A percentile compares a stretch with the other conserved stretches of the same genome.
Evolutionary conservation across 2,888 invertebrate species (phyloP).

Genomic region (Yponomeuta plumbellus): DNA sequence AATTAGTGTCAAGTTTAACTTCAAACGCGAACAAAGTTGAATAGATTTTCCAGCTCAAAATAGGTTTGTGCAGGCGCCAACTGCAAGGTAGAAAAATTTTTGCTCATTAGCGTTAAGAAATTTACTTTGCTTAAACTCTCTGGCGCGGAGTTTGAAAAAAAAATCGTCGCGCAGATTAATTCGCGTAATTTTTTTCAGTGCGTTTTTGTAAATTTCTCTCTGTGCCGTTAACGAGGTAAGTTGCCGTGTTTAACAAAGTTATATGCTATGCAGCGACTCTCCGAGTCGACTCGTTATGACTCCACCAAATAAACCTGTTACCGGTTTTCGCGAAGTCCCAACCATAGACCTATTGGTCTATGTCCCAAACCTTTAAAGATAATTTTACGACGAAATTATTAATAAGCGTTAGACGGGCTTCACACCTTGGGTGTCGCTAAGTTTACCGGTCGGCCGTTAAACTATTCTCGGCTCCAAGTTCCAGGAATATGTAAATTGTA

Average conservation of each 20-base stretch:
- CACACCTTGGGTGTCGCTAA: neutral
- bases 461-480: neutral
- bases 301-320: slow-evolving; percentile 36
- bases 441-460: neutral
- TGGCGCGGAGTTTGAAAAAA: slow-evolving; percentile 35
- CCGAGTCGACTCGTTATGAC: slow-evolving; percentile 5
- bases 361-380: slow-evolving; percentile 37
- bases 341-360: no score
- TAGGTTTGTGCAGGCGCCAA: neutral
- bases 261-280: slow-evolving; percentile 48
- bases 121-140: slow-evolving; percentile 38
- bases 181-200: slow-evolving; percentile 37
- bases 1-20: slow-evolving; percentile 3
- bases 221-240: slow-evolving; percentile 63
- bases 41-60: neutral
- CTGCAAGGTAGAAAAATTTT: slow-evolving; percentile 26
- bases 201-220: slow-evolving; percentile 50
- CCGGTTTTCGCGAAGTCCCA: slow-evolving; percentile 48
- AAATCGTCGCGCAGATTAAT: slow-evolving; percentile 46
- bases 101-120: slow-evolving; percentile 57
- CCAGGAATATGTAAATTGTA: slow-evolving; percentile 56
- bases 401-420: neutral
- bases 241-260: slow-evolving; percentile 62
- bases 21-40: neutral
- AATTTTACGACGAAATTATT: neutral